Evolutionary conservation across 2,888 invertebrate species (phyloP).

Genomic region (Drosophila dives): DNA sequence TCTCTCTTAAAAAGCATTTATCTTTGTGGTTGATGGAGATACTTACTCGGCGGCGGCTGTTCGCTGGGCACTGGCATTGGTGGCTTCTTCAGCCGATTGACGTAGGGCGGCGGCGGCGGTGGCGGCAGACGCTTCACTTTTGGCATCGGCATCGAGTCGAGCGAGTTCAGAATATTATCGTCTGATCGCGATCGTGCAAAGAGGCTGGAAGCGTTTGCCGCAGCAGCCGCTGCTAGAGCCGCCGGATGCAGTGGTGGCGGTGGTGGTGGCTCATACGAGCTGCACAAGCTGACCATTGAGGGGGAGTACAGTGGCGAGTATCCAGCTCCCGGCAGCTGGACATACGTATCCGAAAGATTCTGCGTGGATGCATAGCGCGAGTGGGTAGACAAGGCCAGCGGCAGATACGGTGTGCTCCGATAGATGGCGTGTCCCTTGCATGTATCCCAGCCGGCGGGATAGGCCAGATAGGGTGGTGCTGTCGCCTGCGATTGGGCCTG

Average conservation of each 20-base stretch:
- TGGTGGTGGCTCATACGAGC: constrained; percentile 89
- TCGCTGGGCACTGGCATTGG: constrained; percentile 86
- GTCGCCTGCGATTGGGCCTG: constrained; percentile 87
- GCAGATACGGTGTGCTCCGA: constrained; percentile 92
- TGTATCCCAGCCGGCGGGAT: constrained; percentile 84
- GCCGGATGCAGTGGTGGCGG: constrained; percentile 87
- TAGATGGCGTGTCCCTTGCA: constrained; percentile 91
- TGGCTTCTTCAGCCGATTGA: constrained; percentile 84
- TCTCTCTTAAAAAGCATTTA: background rate
- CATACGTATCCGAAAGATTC: constrained; percentile 91
- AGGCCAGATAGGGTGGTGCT: constrained; percentile 85
- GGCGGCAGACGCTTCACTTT: constrained; percentile 86
- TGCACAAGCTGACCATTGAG: constrained; percentile 88
- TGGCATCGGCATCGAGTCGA: constrained; percentile 86
- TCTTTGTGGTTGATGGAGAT: background rate
- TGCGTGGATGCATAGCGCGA: constrained; percentile 92
- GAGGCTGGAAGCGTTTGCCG: constrained; percentile 83
- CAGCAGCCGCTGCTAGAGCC: constrained; percentile 73
- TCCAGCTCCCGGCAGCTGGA: constrained; percentile 87
- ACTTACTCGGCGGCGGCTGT: constrained; percentile 85
- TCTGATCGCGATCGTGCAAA: constrained; percentile 91
- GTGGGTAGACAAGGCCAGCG: constrained; percentile 88
- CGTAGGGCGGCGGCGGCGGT: constrained; percentile 87
- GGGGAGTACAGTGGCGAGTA: constrained; percentile 88
- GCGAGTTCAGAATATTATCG: constrained; percentile 91